These are phyloP conservation scores for Heliconius ismenius DNA, from an alignment of 2,888 invertebrate genomes.

Conservation along the genomic window DNA sequence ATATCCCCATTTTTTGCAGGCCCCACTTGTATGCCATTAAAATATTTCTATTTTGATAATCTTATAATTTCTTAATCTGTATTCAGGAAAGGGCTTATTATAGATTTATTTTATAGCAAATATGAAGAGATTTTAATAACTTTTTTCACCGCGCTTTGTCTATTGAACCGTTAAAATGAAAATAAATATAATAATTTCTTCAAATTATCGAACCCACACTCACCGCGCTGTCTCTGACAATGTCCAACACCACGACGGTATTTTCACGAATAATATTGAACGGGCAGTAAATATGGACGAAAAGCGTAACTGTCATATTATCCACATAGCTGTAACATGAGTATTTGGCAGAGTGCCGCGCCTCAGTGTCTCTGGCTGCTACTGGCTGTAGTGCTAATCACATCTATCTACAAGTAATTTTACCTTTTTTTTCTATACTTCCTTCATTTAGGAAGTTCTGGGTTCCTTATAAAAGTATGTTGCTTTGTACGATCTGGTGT, in stretches of 20 bases:
- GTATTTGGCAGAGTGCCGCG: constrained; percentile 35
- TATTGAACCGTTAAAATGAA: background rate
- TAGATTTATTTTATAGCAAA: too few species aligned
- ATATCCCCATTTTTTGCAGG: too few species aligned
- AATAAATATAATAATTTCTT: background rate
- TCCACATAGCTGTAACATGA: background rate
- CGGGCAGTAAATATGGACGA: background rate
- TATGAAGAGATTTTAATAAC: too few species aligned
- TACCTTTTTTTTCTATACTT: background rate
- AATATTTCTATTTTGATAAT: too few species aligned
- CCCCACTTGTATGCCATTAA: too few species aligned
- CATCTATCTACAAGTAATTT: background rate
- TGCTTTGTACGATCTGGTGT: too few species aligned
- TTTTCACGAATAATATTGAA: background rate
- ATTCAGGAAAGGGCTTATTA: too few species aligned
- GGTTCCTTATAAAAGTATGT: too few species aligned
- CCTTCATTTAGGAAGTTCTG: too few species aligned
- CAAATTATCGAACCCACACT: background rate
- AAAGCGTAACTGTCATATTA: background rate
- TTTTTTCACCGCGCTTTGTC: background rate
- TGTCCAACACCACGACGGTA: too few species aligned
- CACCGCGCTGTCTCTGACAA: background rate
- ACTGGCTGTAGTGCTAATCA: constrained; percentile 20
- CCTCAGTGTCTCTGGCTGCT: constrained; percentile 25
- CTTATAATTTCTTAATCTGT: too few species aligned